Conservation (phyloP, 2,797 vertebrate species). For the Bovichtus diacanthus region DNA sequence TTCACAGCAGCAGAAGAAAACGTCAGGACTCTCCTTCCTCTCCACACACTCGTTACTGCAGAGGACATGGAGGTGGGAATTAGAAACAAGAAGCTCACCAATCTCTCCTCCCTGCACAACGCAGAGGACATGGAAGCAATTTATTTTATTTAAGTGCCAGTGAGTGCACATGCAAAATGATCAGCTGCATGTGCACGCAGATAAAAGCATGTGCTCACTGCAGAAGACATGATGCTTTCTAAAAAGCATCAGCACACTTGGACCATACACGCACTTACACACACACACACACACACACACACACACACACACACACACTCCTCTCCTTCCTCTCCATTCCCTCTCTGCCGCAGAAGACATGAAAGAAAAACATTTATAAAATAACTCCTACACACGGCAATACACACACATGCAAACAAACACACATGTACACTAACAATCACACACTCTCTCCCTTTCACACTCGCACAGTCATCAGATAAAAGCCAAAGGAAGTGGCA, state of each 20-base stretch:
- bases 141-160: constrained; percentile 28
- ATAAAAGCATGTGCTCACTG: constrained; percentile 4
- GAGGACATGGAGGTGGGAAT: constrained; percentile 38
- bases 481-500: constrained; percentile 80
- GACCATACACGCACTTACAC: neutral
- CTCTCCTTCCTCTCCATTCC: constrained; percentile 42
- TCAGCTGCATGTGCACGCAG: neutral
- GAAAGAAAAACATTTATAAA: constrained; percentile 65
- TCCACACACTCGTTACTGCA: constrained; percentile 93
- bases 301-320: constrained; percentile 27
- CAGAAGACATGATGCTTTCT: constrained; percentile 16
- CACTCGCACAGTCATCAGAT: constrained; percentile 73
- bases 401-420: constrained; percentile 30
- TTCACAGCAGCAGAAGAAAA: constrained; percentile 98
- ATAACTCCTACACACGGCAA: constrained; percentile 53
- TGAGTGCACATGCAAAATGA: neutral
- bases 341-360: constrained; percentile 41
- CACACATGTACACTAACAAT: constrained; percentile 32
- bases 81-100: constrained; percentile 16
- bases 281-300: constrained; percentile 29
- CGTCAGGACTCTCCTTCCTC: constrained; percentile 94
- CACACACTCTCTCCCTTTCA: constrained; percentile 43
- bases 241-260: constrained; percentile 8
- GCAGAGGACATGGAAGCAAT: constrained; percentile 30
- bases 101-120: neutral